Conservation (phyloP, 1,140 invertebrate species). For the Callitettix versicolor region DNA sequence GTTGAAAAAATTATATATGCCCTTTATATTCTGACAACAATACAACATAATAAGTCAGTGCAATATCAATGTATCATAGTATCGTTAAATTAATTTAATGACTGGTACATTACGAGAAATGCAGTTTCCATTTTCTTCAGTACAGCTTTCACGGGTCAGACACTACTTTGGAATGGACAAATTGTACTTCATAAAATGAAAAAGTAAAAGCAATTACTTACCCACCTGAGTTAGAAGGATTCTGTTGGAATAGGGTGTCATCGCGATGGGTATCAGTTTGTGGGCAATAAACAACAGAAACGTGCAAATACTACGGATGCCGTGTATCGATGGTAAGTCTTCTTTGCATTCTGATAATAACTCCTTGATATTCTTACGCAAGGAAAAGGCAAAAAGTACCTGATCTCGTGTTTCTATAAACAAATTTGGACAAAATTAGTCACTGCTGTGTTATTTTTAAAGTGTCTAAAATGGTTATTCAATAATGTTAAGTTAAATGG, state of each 20-base stretch:
- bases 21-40: too few species aligned
- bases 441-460: too few species aligned
- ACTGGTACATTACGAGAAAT: too few species aligned
- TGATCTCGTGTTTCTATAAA: background rate
- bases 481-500: too few species aligned
- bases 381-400: slow-evolving; percentile 39
- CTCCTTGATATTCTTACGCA: slow-evolving; percentile 33
- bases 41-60: too few species aligned
- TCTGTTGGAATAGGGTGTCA: slow-evolving; percentile 49
- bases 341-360: slow-evolving; percentile 31
- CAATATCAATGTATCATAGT: too few species aligned
- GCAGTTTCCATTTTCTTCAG: too few species aligned
- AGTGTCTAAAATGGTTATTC: background rate
- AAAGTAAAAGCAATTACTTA: background rate
- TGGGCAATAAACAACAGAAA: slow-evolving; percentile 47
- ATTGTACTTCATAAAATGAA: too few species aligned
- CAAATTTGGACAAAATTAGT: background rate
- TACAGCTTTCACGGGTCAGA: too few species aligned
- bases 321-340: slow-evolving; percentile 50
- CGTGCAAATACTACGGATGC: slow-evolving; percentile 45
- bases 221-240: slow-evolving; percentile 44
- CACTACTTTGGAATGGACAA: too few species aligned
- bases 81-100: too few species aligned
- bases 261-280: slow-evolving; percentile 46
- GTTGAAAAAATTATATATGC: too few species aligned